phyloP scores from a whole-genome alignment of 2,797 vertebrate species.

The Cottoperca gobio region DNA sequence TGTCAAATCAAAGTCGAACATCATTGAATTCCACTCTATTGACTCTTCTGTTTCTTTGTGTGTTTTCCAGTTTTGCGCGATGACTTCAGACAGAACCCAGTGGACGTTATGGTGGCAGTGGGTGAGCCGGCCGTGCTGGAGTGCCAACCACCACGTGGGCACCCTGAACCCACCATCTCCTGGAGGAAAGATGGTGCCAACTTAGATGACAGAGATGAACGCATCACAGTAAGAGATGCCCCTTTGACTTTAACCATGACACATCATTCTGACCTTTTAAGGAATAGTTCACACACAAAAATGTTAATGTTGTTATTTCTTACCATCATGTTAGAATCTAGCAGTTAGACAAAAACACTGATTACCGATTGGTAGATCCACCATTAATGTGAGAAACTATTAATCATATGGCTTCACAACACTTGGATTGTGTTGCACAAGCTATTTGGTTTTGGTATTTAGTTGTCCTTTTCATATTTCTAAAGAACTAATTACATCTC shows the following conservation, averaged over 20 bases:
- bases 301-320: neutral
- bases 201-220: slow-evolving; percentile 91
- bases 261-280: neutral
- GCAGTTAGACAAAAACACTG: neutral
- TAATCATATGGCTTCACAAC: neutral
- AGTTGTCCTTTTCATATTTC: slow-evolving; percentile 3
- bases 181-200: slow-evolving; percentile 92
- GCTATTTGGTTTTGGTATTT: slow-evolving; percentile 4
- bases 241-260: neutral
- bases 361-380: neutral
- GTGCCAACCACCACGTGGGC: slow-evolving; percentile 94
- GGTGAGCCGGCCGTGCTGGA: slow-evolving; percentile 95
- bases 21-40: neutral
- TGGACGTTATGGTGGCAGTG: slow-evolving; percentile 94
- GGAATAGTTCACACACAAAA: neutral
- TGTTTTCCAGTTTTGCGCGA: slow-evolving; percentile 89
- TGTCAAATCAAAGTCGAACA: slow-evolving; percentile 1
- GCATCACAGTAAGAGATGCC: slow-evolving; percentile 89
- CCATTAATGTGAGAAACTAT: neutral
- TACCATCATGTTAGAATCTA: neutral
- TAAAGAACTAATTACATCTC: slow-evolving; percentile 20
- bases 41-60: slow-evolving; percentile 14
- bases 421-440: neutral
- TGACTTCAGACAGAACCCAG: slow-evolving; percentile 96
- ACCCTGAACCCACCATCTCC: slow-evolving; percentile 95